Evolutionary conservation across 2,888 invertebrate genomes (phyloP).

Genomic region (Isoperla grammatica): DNA sequence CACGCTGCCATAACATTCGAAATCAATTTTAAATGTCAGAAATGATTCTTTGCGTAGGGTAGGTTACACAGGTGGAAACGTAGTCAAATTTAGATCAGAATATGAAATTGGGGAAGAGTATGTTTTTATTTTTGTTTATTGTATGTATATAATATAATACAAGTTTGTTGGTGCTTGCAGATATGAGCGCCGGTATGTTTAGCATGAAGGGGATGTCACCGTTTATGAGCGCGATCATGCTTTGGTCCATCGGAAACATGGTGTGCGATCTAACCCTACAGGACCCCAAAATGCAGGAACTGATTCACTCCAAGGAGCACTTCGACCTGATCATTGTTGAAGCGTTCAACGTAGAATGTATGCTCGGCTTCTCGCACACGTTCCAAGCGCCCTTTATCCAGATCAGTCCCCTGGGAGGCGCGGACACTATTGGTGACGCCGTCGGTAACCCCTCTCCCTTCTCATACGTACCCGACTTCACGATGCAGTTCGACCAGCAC

Average conservation of each 20-base stretch:
- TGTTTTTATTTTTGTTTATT: too few species aligned
- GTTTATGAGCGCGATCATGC: neutral
- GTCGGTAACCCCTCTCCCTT: constrained; percentile 47
- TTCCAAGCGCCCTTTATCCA: constrained; percentile 36
- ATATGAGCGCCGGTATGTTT: neutral
- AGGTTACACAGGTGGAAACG: too few species aligned
- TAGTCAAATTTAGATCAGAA: too few species aligned
- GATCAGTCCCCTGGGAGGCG: constrained; percentile 45
- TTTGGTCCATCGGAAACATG: neutral
- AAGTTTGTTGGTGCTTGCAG: neutral
- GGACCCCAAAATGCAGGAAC: neutral
- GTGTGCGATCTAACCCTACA: neutral
- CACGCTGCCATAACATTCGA: too few species aligned
- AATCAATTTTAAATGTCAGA: too few species aligned
- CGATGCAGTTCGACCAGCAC: constrained; percentile 46
- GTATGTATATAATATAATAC: neutral
- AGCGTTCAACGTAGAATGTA: constrained; percentile 23
- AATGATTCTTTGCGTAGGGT: too few species aligned
- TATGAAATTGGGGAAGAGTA: too few species aligned
- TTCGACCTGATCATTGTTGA: constrained; percentile 26
- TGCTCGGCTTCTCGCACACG: constrained; percentile 23
- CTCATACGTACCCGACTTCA: constrained; percentile 48
- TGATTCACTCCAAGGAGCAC: constrained; percentile 17
- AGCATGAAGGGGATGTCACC: neutral
- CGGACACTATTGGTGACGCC: constrained; percentile 45